Conservation (phyloP, 2,888 invertebrate species). For the Nephrotoma guestfalica region DNA sequence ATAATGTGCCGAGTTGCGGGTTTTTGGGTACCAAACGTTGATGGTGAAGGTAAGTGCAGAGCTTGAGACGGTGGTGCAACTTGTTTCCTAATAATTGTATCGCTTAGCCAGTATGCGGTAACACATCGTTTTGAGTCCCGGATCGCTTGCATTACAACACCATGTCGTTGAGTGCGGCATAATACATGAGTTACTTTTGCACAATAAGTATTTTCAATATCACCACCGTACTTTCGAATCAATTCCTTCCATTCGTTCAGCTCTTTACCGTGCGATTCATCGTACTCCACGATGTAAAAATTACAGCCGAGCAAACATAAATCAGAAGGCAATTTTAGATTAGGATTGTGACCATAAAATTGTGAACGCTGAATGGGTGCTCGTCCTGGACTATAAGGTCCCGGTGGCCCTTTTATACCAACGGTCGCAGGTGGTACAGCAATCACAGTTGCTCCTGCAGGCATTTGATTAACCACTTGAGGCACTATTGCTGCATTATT, state of each 20-base stretch:
- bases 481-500: slow-evolving; percentile 27
- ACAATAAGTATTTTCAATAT: slow-evolving; percentile 73
- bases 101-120: slow-evolving; percentile 81
- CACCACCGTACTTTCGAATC: slow-evolving; percentile 71
- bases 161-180: slow-evolving; percentile 80
- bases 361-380: slow-evolving; percentile 46
- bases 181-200: slow-evolving; percentile 82
- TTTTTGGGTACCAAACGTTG: slow-evolving; percentile 44
- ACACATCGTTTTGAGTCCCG: slow-evolving; percentile 57
- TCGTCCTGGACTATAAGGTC: slow-evolving; percentile 36
- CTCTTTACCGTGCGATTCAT: slow-evolving; percentile 47
- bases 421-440: slow-evolving; percentile 12
- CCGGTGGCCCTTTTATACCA: slow-evolving; percentile 15
- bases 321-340: slow-evolving; percentile 75
- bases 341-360: slow-evolving; percentile 88
- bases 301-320: slow-evolving; percentile 85
- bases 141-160: slow-evolving; percentile 72
- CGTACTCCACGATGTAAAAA: slow-evolving; percentile 78
- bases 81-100: slow-evolving; percentile 72
- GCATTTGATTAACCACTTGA: slow-evolving; percentile 18
- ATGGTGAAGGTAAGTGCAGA: slow-evolving; percentile 74
- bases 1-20: slow-evolving; percentile 67
- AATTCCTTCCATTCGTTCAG: slow-evolving; percentile 52
- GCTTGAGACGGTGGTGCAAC: slow-evolving; percentile 89
- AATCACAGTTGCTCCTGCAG: slow-evolving; percentile 16